A percentile compares a stretch with the other conserved stretches of the same genome.
Evolutionary conservation across 2,888 invertebrate species (phyloP).

Genomic region (Melieria crassipennis): DNA sequence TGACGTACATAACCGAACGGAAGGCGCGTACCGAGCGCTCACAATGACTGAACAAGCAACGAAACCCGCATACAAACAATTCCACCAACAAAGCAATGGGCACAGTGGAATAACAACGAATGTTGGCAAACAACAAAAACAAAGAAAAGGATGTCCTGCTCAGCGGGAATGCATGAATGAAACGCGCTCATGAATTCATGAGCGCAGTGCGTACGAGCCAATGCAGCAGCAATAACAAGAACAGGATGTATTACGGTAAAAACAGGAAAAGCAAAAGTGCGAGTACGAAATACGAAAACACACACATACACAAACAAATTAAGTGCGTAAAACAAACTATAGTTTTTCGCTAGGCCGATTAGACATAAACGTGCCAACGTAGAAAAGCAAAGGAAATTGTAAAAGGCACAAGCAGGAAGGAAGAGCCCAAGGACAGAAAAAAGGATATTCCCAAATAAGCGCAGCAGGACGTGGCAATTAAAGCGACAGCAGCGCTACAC

Average conservation of each 20-base stretch:
- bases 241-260: constrained; percentile 11
- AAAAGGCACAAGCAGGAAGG: not conserved
- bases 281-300: not conserved
- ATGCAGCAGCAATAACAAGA: constrained; percentile 3
- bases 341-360: constrained; percentile 1
- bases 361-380: not conserved
- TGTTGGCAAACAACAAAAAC: constrained; percentile 30
- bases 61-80: constrained; percentile 11
- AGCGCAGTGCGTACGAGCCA: not conserved
- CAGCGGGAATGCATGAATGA: constrained; percentile 25
- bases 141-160: constrained; percentile 37
- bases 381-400: not conserved
- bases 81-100: constrained; percentile 20
- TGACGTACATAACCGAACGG: constrained; percentile 15
- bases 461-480: not conserved
- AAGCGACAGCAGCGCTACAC: not conserved
- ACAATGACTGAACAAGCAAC: constrained; percentile 21
- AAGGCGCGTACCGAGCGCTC: constrained; percentile 29
- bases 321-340: not conserved
- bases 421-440: not conserved
- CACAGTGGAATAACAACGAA: constrained; percentile 16
- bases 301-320: not conserved
- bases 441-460: not conserved
- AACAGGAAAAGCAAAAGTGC: not conserved
- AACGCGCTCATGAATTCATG: not conserved